Evolutionary conservation across 2,113 vertebrate genomes (phyloP).

Genomic region (Columba livia): DNA sequence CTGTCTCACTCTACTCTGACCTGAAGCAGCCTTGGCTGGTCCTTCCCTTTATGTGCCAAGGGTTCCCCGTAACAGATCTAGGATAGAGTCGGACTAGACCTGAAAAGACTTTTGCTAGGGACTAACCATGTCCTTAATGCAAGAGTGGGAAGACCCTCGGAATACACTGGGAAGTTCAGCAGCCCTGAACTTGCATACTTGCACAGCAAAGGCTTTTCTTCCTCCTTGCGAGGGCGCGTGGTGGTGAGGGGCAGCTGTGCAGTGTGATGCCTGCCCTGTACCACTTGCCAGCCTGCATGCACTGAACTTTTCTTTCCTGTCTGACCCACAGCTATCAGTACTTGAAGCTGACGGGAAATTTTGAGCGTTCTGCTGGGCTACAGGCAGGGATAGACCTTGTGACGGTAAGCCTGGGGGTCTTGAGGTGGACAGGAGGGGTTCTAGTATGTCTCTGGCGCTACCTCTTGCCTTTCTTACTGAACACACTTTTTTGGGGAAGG

Average conservation of each 20-base stretch:
- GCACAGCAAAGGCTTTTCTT: background rate
- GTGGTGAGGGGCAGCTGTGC: accelerated
- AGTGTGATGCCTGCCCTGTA: accelerated
- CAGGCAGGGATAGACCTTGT: constrained; percentile 91
- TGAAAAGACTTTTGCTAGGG: background rate
- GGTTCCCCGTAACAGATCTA: background rate
- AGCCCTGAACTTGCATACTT: background rate
- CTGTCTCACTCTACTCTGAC: background rate
- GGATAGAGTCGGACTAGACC: background rate
- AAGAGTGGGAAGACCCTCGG: background rate
- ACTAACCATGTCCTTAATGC: background rate
- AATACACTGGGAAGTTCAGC: background rate
- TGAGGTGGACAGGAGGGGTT: background rate
- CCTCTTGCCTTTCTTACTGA: background rate
- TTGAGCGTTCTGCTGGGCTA: constrained; percentile 91
- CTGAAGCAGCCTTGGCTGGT: background rate
- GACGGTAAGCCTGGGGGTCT: constrained; percentile 69
- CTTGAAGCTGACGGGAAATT: constrained; percentile 86
- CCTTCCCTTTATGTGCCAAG: background rate
- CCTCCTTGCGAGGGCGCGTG: accelerated
- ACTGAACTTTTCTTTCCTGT: background rate
- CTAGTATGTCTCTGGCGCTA: background rate
- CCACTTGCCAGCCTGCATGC: accelerated
- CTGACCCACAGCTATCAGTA: constrained; percentile 82
- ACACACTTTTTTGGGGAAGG: background rate